These are phyloP conservation scores for Drosophila fuyamai DNA, from an alignment of 1,140 invertebrate genomes.

Conservation along the genomic window DNA sequence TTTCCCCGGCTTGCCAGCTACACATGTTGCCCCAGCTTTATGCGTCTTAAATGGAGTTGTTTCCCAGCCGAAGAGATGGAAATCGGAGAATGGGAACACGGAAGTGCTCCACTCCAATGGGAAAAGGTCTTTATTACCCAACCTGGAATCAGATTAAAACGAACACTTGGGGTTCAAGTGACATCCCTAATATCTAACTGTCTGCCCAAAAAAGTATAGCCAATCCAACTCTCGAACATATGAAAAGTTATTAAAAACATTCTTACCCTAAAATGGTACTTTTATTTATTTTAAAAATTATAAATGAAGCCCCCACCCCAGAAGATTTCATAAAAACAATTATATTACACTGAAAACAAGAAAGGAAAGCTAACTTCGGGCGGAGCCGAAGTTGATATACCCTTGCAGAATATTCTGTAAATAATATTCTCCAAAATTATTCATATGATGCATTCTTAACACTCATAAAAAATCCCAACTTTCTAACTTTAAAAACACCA, in stretches of 20 bases:
- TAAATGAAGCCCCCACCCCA: too few species aligned
- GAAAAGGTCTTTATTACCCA: constrained; percentile 25
- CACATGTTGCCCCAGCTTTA: constrained; percentile 74
- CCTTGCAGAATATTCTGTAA: too few species aligned
- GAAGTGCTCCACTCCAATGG: neutral
- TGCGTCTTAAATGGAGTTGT: constrained; percentile 77
- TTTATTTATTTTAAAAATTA: too few species aligned
- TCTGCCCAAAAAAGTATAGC: neutral
- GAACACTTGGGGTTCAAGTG: neutral
- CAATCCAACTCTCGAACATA: neutral
- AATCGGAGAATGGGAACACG: neutral
- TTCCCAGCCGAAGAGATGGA: constrained; percentile 23
- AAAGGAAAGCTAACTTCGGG: too few species aligned
- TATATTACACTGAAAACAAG: too few species aligned
- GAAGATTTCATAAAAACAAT: too few species aligned
- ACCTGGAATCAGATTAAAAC: constrained; percentile 12
- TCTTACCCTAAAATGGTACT: too few species aligned
- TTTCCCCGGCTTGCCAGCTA: constrained; percentile 62
- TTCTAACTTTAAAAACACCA: too few species aligned
- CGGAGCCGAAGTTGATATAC: too few species aligned
- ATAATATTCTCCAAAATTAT: too few species aligned
- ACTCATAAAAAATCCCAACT: too few species aligned
- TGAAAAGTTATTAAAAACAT: neutral
- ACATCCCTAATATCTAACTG: neutral
- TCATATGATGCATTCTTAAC: too few species aligned